Evolutionary conservation across 2,797 vertebrate species (phyloP), one percentile per base, ranked within the genome.

Genomic region (Centroberyx gerrardi): DNA sequence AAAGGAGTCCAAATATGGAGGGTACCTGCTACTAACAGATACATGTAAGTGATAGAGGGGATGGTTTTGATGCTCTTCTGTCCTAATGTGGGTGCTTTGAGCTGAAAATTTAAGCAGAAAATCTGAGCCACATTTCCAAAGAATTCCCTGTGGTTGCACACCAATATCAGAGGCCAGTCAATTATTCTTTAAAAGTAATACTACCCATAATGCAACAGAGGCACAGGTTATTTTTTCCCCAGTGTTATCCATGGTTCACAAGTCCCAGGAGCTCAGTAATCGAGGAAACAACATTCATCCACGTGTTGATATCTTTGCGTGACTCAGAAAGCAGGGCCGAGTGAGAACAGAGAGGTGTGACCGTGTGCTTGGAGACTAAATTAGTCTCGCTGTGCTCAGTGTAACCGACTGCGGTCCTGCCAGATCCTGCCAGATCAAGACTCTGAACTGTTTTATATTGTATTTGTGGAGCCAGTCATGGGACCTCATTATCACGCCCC

Each of bases 1-100:
- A 95, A 92, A 74, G 97, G 97, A 44, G 94, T 97, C 78, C 97
- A 98, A 61, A 93, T 95, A 71, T 98, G 97, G 97, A 95, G 84
- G 69, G 95, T 96, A 0, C 97, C 96, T 22, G 94, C 94, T 38
- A 94, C 96, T 9, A 96, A 96, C 89, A 90, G 90, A 88, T 97
- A 97, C 84, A 90, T 93, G 96, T 97, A 81, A 92, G 94, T 94
- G 53, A 38, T 1, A 1, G 40, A 15, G n/a, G 2, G 0, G 18
- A 22, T 7, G 8, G 29, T 1, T 46, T 6, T 55, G 0, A 49
- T 28, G 31, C 3, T 74, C 2, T 15, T 38, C 5, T 58, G n/a
- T 36, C 12, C n/a, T 52, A n/a, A 38, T 22, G 55, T 46, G 44
- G 44, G 44, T 46, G 13, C 14, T 4, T 46, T 3, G 4, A 18